A percentile compares a stretch with the other conserved stretches of the same genome.
These are phyloP conservation scores for Chamaea fasciata DNA, from an alignment of 2,113 vertebrate genomes.

Conservation along the genomic window DNA sequence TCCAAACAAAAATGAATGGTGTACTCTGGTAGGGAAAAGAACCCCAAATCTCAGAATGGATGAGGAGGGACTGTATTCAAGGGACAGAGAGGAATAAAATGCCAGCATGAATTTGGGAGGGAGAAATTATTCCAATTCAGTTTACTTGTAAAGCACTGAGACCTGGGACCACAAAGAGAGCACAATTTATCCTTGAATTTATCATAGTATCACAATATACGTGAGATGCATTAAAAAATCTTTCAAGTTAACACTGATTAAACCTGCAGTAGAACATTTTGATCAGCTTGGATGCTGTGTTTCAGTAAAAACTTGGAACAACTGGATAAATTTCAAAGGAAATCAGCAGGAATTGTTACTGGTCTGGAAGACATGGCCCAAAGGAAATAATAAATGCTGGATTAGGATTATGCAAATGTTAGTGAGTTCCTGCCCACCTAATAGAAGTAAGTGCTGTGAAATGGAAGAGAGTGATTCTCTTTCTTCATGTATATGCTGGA, in stretches of 20 bases:
- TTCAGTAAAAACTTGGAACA: neutral
- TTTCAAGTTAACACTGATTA: neutral
- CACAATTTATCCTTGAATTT: neutral
- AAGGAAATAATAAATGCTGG: neutral
- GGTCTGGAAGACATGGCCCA: neutral
- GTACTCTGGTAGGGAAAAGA: neutral
- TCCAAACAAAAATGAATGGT: neutral
- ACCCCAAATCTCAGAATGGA: neutral
- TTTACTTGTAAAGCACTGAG: neutral
- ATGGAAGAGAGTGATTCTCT: neutral
- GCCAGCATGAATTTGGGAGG: neutral
- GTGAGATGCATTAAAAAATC: neutral
- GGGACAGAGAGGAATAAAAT: neutral
- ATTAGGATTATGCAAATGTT: neutral
- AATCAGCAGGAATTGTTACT: neutral
- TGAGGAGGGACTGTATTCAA: neutral
- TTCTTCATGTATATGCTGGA: neutral
- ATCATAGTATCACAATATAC: neutral
- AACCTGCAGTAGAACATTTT: neutral
- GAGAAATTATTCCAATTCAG: neutral
- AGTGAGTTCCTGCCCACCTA: neutral
- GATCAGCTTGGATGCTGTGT: neutral
- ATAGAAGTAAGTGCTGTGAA: neutral
- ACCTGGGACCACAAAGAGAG: neutral
- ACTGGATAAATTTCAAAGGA: neutral